phyloP scores from a whole-genome alignment of 2,888 invertebrate species.

The Drosophila aldrichi region DNA sequence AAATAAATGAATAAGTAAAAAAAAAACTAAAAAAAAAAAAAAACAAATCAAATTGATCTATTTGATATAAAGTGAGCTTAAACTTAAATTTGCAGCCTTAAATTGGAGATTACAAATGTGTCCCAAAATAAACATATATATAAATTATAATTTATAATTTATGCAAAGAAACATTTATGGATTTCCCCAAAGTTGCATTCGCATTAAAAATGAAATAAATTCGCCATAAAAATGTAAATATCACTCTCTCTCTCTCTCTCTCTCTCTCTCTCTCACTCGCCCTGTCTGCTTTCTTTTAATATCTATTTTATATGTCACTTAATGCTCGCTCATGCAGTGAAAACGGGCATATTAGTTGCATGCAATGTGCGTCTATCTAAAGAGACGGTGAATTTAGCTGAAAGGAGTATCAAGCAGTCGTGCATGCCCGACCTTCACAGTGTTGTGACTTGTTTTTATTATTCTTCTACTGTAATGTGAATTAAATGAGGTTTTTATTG shows the following conservation, averaged over 20 bases:
- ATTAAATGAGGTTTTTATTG: background rate
- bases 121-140: no score
- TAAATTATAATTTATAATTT: background rate
- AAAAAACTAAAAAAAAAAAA: no score
- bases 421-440: no score
- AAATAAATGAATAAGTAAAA: no score
- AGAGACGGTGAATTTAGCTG: background rate
- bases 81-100: no score
- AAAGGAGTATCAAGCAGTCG: background rate
- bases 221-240: slow-evolving; percentile 6
- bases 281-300: background rate
- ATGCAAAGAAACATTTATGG: background rate
- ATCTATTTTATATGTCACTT: background rate
- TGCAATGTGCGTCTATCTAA: background rate
- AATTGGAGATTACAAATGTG: no score
- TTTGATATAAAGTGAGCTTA: no score
- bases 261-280: background rate
- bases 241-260: background rate
- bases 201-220: background rate
- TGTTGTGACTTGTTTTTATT: background rate
- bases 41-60: no score
- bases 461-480: background rate
- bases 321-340: background rate
- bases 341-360: background rate
- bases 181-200: background rate